A percentile compares a stretch with the other conserved stretches of the same genome.
phyloP scores from a whole-genome alignment of 2,797 vertebrate species.

The Brotula barbata region DNA sequence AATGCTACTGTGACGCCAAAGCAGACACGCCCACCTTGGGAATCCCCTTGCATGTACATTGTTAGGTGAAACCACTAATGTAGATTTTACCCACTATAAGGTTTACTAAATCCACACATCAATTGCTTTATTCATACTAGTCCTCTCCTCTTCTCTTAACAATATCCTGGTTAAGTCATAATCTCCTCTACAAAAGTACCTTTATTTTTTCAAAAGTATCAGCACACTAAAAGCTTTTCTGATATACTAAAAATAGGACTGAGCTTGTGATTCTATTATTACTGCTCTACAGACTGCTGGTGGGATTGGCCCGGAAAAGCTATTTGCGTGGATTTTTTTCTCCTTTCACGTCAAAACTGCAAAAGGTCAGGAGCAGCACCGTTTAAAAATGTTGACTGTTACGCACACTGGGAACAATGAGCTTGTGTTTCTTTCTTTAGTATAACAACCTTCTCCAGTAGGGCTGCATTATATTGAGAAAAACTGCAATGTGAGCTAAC shows the following conservation, averaged over 20 bases:
- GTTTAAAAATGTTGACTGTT: slow-evolving; percentile 23
- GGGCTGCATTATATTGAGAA: too few relatives aligned
- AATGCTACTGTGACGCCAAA: slow-evolving; percentile 55
- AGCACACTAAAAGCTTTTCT: slow-evolving; percentile 60
- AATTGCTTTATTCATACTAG: slow-evolving; percentile 6
- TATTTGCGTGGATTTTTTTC: slow-evolving; percentile 47
- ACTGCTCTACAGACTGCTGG: slow-evolving; percentile 41
- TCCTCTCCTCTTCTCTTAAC: too few relatives aligned
- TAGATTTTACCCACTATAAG: slow-evolving; percentile 18
- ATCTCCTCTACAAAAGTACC: slow-evolving; percentile 47
- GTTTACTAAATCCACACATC: slow-evolving; percentile 5
- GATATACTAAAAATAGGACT: slow-evolving; percentile 64
- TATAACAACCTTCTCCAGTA: too few relatives aligned
- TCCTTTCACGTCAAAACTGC: slow-evolving; percentile 32
- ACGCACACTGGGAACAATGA: slow-evolving; percentile 40
- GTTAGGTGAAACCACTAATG: slow-evolving; percentile 36
- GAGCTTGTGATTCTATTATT: slow-evolving; percentile 61
- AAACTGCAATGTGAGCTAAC: too few relatives aligned
- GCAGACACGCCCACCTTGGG: slow-evolving; percentile 66
- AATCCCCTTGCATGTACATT: slow-evolving; percentile 53
- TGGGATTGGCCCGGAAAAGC: slow-evolving; percentile 56
- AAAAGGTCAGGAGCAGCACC: slow-evolving; percentile 27
- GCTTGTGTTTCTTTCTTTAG: too few relatives aligned
- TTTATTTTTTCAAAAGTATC: slow-evolving; percentile 56
- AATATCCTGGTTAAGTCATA: slow-evolving; percentile 38